Evolutionary conservation across 1,140 invertebrate species (phyloP), one percentile per base, ranked within the genome.

Genomic region (Aricia agestis): DNA sequence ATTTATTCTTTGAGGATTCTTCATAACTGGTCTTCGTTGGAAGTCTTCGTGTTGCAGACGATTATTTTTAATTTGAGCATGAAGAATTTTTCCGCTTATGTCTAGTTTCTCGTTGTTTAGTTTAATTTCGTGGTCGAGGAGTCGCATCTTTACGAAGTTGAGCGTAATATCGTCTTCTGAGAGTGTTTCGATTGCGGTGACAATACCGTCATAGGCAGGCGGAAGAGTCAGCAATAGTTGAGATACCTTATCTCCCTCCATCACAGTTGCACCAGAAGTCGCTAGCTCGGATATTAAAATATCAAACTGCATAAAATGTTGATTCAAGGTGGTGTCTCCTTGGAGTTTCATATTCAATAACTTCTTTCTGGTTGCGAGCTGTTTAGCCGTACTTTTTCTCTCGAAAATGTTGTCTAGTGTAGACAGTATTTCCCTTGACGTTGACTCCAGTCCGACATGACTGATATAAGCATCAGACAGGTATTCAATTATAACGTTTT

Each of bases 171-270:
- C 82, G 67, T 84, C 79, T 68, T 85, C 80, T 0, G 80, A 71
- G 41, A 90, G 69, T 3, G 89, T 91, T 79, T 92, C 86, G 11
- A 92, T 81, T 7, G 88, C 86, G 19, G 87, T 90, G 13, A 87
- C 77, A 36, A 90, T 75, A 9, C 75, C 78, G 74, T 88, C 82
- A 73, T 84, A 90, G 42, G 63, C 72, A 67, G 75, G 58, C 7
- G 90, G 84, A 66, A 92, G 72, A 63, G 81, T 86, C 0, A 86
- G 68, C 25, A 91, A 75, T 69, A 92, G 77, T 76, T 90, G 84
- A 10, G 76, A 68, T 9, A 73, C 67, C 61, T 77, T 77, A 65
- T 77, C 74, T 0, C 36, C 75, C 68, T 92, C 87, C 45, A 88
- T 82, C 19, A 92, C 59, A 77, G 87, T 85, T 13, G 80, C 81